phyloP scores from a whole-genome alignment of 2,113 vertebrate genomes.

The Takifugu bimaculatus region DNA sequence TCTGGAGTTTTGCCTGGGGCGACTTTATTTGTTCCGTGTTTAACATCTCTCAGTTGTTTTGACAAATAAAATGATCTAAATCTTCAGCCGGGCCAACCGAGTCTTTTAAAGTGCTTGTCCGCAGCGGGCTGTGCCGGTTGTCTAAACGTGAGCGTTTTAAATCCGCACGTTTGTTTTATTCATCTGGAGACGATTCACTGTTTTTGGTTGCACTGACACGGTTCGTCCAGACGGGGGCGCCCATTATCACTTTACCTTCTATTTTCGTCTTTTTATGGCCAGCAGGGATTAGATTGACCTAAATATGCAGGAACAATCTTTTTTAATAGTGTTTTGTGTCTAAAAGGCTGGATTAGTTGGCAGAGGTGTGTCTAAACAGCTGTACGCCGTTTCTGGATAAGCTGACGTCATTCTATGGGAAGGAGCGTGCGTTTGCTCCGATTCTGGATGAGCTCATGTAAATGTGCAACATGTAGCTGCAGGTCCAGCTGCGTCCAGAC shows the following conservation, averaged over 20 bases:
- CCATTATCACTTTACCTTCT: background rate
- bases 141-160: too few species aligned
- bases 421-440: conserved; percentile 1
- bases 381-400: conserved; percentile 6
- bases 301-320: background rate
- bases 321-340: background rate
- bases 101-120: conserved; percentile 11
- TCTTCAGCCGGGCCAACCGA: conserved; percentile 39
- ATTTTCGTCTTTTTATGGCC: background rate
- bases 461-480: background rate
- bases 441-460: conserved; percentile 45
- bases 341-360: background rate
- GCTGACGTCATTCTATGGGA: conserved; percentile 2
- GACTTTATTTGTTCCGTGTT: conserved; percentile 75
- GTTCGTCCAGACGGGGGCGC: conserved; percentile 47
- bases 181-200: background rate
- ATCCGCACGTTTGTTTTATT: too few species aligned
- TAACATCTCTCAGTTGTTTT: conserved; percentile 75
- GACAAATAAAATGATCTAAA: conserved; percentile 77
- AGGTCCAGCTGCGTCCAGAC: background rate
- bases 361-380: conserved; percentile 3
- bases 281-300: background rate
- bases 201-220: conserved; percentile 18
- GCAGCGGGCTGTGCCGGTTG: background rate
- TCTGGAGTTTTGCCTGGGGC: conserved; percentile 63